A percentile compares a stretch with the other conserved stretches of the same genome.
phyloP scores from a whole-genome alignment of 1,140 invertebrate genomes.

The Monochamus saltuarius region DNA sequence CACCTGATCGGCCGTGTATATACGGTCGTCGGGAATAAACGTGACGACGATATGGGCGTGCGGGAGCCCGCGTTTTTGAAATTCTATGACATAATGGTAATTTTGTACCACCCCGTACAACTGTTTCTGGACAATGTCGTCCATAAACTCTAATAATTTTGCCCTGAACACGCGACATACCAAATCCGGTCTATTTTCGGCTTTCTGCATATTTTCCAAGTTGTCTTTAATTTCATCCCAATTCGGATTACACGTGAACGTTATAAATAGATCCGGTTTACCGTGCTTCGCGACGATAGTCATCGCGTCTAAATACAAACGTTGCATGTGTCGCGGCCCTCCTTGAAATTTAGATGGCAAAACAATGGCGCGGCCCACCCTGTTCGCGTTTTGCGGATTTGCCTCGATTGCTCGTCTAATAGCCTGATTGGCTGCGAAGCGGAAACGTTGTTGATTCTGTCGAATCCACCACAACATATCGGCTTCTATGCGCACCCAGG shows the following conservation, averaged over 20 bases:
- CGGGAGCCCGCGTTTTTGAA: slow-evolving; percentile 13
- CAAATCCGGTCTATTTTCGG: slow-evolving; percentile 18
- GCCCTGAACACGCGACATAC: slow-evolving; percentile 17
- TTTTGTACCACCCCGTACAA: neutral
- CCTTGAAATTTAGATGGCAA: no score
- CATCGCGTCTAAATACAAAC: slow-evolving; percentile 19
- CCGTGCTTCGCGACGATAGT: slow-evolving; percentile 8
- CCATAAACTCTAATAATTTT: slow-evolving; percentile 15
- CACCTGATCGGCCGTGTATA: no score
- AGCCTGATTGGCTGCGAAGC: no score
- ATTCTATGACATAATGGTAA: slow-evolving; percentile 10
- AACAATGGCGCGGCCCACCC: no score
- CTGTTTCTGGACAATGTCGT: slow-evolving; percentile 8
- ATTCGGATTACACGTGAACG: slow-evolving; percentile 18
- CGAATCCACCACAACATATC: slow-evolving; percentile 8
- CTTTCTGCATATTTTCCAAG: neutral
- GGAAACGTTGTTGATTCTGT: neutral
- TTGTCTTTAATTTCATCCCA: slow-evolving; percentile 8
- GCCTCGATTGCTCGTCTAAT: no score
- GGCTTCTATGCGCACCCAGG: neutral
- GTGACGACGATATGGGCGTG: slow-evolving; percentile 12
- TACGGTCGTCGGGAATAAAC: neutral
- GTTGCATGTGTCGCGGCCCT: neutral
- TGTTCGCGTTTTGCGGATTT: no score
- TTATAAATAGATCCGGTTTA: slow-evolving; percentile 21